Conservation (phyloP, 2,797 vertebrate species). For the Lagorchestes hirsutus region DNA sequence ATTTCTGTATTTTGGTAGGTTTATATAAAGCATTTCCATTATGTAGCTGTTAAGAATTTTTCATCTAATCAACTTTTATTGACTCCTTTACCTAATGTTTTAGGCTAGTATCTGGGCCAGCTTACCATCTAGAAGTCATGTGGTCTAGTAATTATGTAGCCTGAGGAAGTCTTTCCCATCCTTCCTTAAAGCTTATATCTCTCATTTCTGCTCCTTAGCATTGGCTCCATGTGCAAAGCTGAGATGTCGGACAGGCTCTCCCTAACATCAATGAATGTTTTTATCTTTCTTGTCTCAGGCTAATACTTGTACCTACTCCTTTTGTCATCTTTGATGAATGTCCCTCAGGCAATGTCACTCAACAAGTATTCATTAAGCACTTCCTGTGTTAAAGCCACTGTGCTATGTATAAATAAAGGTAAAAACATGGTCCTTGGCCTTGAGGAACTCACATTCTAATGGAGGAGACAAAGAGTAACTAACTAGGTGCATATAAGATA, state of each 20-base stretch:
- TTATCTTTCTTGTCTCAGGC: neutral
- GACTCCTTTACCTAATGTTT: neutral
- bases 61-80: neutral
- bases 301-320: neutral
- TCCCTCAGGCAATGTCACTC: neutral
- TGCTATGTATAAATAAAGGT: no score
- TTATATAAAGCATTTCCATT: slow-evolving; percentile 14
- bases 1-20: neutral
- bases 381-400: neutral
- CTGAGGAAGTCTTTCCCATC: neutral
- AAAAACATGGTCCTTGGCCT: no score
- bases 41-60: slow-evolving; percentile 3
- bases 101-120: neutral
- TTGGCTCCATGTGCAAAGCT: neutral
- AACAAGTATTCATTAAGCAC: neutral
- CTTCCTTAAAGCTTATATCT: no score
- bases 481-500: no score
- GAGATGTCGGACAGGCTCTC: neutral
- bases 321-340: neutral
- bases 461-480: no score
- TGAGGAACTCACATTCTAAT: no score
- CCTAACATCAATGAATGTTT: neutral
- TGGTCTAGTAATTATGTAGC: neutral
- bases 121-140: neutral
- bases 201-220: neutral